These are phyloP conservation scores for Tupaia tana DNA, from an alignment of 2,113 vertebrate genomes.

Conservation along the genomic window DNA sequence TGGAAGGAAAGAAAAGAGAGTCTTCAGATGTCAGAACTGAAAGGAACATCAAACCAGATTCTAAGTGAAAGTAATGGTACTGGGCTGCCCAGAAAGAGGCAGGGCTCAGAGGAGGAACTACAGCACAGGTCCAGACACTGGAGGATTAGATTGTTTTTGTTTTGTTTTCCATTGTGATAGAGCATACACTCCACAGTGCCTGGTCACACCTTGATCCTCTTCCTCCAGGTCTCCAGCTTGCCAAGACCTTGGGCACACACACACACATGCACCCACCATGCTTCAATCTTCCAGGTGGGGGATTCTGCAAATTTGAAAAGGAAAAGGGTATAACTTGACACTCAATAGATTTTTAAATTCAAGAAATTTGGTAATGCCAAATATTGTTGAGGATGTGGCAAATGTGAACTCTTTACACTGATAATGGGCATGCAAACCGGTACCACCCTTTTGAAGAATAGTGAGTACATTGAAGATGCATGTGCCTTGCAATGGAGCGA, in stretches of 20 bases:
- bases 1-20: neutral
- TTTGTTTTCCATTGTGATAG: too few relatives aligned
- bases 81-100: neutral
- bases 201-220: too few relatives aligned
- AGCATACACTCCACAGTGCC: too few relatives aligned
- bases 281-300: too few relatives aligned
- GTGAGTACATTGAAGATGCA: neutral
- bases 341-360: neutral
- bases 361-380: neutral
- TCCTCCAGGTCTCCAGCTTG: too few relatives aligned
- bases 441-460: neutral
- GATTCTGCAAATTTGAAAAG: neutral
- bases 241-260: too few relatives aligned
- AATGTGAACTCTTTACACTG: neutral
- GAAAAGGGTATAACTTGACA: neutral
- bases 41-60: neutral
- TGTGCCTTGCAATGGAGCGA: fast-evolving
- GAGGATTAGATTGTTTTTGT: neutral
- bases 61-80: neutral
- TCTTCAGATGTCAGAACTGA: neutral
- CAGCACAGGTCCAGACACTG: neutral
- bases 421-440: neutral
- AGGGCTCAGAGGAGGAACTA: neutral
- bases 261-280: too few relatives aligned
- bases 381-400: neutral